A percentile compares a stretch with the other conserved stretches of the same genome.
phyloP scores from a whole-genome alignment of 2,113 vertebrate species.

The Rhegmatorhina hoffmannsi region DNA sequence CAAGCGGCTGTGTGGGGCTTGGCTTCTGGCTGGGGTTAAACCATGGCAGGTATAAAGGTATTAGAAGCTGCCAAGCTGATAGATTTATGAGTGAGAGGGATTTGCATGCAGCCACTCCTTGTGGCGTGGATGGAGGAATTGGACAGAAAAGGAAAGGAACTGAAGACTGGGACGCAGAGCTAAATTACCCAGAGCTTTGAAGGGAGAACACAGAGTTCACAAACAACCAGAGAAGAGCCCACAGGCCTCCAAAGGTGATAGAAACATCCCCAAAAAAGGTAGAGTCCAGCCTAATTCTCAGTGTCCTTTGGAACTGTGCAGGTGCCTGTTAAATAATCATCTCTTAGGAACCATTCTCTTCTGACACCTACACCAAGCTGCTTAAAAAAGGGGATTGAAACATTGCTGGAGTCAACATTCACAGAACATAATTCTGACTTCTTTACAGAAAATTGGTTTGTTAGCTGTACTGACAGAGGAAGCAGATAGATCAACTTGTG shows the following conservation, averaged over 20 bases:
- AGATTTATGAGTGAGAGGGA: not conserved
- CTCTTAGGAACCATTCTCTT: not conserved
- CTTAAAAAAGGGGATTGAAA: not conserved
- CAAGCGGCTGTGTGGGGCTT: accelerated
- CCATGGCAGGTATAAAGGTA: not conserved
- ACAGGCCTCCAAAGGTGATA: not conserved
- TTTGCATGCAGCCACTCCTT: not conserved
- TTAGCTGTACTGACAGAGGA: not conserved
- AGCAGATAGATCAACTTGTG: not conserved
- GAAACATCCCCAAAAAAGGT: not conserved
- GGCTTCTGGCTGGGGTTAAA: not conserved
- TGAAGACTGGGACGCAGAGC: not conserved
- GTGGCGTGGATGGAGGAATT: not conserved
- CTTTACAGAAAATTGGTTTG: not conserved
- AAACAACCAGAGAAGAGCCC: not conserved
- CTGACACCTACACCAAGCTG: not conserved
- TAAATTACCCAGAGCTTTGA: not conserved
- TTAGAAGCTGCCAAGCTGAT: not conserved
- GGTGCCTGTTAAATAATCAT: not conserved
- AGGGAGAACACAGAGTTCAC: not conserved
- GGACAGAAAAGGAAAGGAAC: not conserved
- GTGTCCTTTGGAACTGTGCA: not conserved
- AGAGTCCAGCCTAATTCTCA: not conserved
- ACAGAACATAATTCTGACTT: not conserved
- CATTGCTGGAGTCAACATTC: not conserved